phyloP scores from a whole-genome alignment of 92 coral and sea anemone species.

The Umimayanthus kanabou region DNA sequence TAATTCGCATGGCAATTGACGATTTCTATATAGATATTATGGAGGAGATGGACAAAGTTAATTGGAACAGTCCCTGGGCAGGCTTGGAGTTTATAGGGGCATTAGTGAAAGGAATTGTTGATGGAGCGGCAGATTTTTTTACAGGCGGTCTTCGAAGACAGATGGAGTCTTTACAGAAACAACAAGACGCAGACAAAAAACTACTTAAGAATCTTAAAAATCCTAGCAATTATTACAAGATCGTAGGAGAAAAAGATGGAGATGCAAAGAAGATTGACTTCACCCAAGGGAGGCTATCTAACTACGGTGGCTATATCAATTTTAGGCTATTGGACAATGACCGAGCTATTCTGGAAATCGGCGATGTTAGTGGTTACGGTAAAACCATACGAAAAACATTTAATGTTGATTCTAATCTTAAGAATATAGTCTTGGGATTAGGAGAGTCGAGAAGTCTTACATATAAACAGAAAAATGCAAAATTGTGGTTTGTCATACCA shows the following conservation, averaged over 20 bases:
- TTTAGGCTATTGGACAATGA: too few species aligned
- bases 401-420: too few species aligned
- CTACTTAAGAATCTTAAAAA: slow-evolving; percentile 41
- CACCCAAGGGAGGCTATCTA: too few species aligned
- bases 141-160: slow-evolving; percentile 44
- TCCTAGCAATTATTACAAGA: background rate
- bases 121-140: slow-evolving; percentile 48
- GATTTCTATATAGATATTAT: slow-evolving; percentile 62
- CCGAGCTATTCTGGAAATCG: too few species aligned
- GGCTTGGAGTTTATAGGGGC: slow-evolving; percentile 57
- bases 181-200: slow-evolving; percentile 39
- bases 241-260: too few species aligned
- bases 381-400: too few species aligned
- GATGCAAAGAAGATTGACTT: too few species aligned
- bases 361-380: too few species aligned
- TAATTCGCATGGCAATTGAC: background rate
- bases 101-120: slow-evolving; percentile 51
- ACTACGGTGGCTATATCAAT: too few species aligned
- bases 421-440: too few species aligned
- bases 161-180: slow-evolving; percentile 49
- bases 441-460: too few species aligned
- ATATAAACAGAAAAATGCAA: too few species aligned
- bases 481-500: slow-evolving; percentile 56
- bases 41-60: slow-evolving; percentile 60
- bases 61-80: slow-evolving; percentile 72